A percentile compares a stretch with the other conserved stretches of the same genome.
Conservation (phyloP, 1,140 invertebrate genomes). For the Pseudachorutes palmiensis region DNA sequence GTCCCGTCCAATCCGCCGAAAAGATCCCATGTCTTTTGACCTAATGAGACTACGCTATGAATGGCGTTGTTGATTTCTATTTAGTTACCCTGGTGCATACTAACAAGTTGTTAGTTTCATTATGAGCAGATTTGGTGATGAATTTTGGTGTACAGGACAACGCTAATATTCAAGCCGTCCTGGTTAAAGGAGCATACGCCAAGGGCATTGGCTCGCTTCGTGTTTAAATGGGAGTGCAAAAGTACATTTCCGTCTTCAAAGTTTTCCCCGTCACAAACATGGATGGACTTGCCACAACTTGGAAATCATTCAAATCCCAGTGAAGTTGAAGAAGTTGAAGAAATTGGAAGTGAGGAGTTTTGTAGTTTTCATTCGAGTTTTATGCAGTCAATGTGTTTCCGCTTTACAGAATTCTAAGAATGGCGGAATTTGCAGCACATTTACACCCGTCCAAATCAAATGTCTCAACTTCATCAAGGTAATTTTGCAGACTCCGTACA, state of each 20-base stretch:
- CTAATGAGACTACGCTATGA: no score
- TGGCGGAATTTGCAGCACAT: constrained; percentile 33
- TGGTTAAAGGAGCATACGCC: constrained; percentile 60
- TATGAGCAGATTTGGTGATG: no score
- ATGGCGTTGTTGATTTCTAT: no score
- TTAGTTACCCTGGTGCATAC: no score
- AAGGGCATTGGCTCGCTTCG: constrained; percentile 57
- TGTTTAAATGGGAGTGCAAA: constrained; percentile 51
- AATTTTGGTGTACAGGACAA: no score
- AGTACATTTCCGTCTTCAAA: constrained; percentile 57
- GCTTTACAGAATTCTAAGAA: constrained; percentile 11
- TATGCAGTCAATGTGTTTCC: neutral
- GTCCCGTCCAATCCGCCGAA: no score
- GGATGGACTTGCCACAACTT: constrained; percentile 59
- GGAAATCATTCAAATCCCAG: constrained; percentile 51
- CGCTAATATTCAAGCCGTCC: constrained; percentile 43
- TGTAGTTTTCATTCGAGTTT: neutral
- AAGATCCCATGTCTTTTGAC: no score
- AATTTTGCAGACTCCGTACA: no score
- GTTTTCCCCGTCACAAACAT: constrained; percentile 56
- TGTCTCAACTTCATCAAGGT: constrained; percentile 47
- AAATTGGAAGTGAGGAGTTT: constrained; percentile 27
- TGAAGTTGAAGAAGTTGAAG: constrained; percentile 46
- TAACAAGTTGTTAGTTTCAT: no score
- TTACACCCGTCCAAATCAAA: constrained; percentile 46